These are phyloP conservation scores for Notoglanidium macrostoma DNA, from an alignment of 2,797 vertebrate species.

Conservation along the genomic window DNA sequence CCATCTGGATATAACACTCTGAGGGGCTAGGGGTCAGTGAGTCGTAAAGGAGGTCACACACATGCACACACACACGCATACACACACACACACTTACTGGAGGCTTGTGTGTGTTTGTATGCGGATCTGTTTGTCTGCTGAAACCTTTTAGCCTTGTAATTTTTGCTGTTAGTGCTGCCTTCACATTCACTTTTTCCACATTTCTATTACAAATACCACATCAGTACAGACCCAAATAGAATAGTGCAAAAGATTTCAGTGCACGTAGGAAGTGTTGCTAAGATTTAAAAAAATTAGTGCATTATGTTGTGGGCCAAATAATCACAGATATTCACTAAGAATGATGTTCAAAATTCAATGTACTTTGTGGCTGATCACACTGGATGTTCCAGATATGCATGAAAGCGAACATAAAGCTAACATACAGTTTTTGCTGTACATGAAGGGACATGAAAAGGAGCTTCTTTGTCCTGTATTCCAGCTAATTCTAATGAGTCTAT, in stretches of 20 bases:
- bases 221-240: neutral
- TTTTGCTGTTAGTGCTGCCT: neutral
- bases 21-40: constrained; percentile 26
- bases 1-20: constrained; percentile 76
- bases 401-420: neutral
- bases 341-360: neutral
- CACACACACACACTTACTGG: neutral
- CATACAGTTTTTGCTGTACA: neutral
- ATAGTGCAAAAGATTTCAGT: neutral
- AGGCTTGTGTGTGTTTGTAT: neutral
- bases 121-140: neutral
- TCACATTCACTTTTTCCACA: neutral
- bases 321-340: neutral
- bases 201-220: neutral
- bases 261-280: neutral
- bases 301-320: neutral
- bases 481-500: neutral
- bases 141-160: neutral
- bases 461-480: neutral
- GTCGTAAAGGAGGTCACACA: constrained; percentile 19
- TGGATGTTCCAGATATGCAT: neutral
- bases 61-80: neutral
- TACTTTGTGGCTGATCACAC: neutral
- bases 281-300: neutral
- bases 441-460: neutral